Percentiles rank a stretch among this genome's conserved stretches.
phyloP scores from a whole-genome alignment of 2,888 invertebrate genomes.

The Barypeithes pellucidus region DNA sequence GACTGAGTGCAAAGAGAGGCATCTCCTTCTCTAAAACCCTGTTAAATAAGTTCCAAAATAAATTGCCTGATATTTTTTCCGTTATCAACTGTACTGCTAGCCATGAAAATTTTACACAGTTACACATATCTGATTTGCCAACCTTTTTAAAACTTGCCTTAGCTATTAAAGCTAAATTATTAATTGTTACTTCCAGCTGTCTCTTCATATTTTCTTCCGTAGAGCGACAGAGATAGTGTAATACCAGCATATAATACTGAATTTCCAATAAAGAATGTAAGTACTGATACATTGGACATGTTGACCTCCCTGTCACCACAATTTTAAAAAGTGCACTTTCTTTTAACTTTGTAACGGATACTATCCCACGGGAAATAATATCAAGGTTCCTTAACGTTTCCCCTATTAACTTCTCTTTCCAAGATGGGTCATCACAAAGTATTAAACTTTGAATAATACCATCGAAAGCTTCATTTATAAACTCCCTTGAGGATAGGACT shows the following conservation, averaged over 20 bases:
- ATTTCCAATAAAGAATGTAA: constrained; percentile 62
- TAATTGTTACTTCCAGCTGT: constrained; percentile 56
- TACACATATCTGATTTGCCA: constrained; percentile 55
- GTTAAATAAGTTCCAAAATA: constrained; percentile 66
- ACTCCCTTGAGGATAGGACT: constrained; percentile 55
- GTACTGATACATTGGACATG: constrained; percentile 60
- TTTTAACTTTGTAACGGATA: constrained; percentile 55
- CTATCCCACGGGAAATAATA: constrained; percentile 47
- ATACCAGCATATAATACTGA: constrained; percentile 57
- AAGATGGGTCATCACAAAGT: constrained; percentile 43
- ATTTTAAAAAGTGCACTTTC: constrained; percentile 57
- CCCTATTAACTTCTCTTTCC: constrained; percentile 52
- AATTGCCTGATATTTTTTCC: constrained; percentile 55
- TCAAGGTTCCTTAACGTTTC: constrained; percentile 52
- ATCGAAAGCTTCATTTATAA: constrained; percentile 59
- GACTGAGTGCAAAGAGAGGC: constrained; percentile 61
- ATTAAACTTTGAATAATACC: constrained; percentile 56
- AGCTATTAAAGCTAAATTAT: constrained; percentile 61
- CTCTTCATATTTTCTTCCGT: constrained; percentile 51
- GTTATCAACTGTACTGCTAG: constrained; percentile 61
- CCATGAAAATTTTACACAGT: constrained; percentile 64
- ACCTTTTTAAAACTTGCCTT: constrained; percentile 56
- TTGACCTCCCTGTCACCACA: constrained; percentile 50
- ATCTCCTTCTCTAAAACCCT: constrained; percentile 59
- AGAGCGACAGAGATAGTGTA: constrained; percentile 55